Conservation (phyloP, 1,140 invertebrate species). For the Tetragnatha versicolor region DNA sequence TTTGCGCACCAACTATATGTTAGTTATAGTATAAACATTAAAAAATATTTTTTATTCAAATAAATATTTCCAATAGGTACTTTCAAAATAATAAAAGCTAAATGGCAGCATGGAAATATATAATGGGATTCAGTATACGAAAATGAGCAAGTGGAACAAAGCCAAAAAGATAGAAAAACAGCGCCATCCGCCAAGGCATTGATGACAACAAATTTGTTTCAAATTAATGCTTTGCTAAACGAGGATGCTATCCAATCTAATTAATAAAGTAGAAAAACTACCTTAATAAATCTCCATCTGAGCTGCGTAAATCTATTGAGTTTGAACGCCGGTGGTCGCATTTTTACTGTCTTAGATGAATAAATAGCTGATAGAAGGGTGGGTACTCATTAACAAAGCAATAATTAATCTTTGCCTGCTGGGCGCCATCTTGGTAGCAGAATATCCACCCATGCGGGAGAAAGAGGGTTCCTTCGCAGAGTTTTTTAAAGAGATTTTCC, state of each 20-base stretch:
- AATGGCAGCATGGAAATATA: neutral
- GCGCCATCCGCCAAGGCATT: constrained; percentile 9
- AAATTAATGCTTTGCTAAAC: constrained; percentile 50
- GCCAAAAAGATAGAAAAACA: neutral
- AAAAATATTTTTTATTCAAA: no score
- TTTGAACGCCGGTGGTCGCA: constrained; percentile 54
- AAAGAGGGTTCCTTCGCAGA: no score
- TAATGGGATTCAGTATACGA: neutral
- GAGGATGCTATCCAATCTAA: constrained; percentile 48
- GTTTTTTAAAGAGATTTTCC: no score
- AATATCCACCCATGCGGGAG: no score
- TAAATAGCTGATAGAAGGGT: constrained; percentile 54
- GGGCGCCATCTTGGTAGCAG: constrained; percentile 22
- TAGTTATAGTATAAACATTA: no score
- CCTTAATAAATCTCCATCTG: constrained; percentile 52
- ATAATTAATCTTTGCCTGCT: constrained; percentile 52
- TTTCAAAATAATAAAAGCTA: neutral
- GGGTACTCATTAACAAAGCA: constrained; percentile 54
- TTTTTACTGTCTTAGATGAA: constrained; percentile 48
- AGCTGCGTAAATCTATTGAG: constrained; percentile 50
- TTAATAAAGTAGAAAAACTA: constrained; percentile 48
- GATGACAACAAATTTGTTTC: constrained; percentile 54
- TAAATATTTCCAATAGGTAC: neutral
- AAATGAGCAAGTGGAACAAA: neutral
- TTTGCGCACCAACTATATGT: no score